phyloP scores from a whole-genome alignment of 2,888 invertebrate species.

The Glyphotaelius pellucidus region DNA sequence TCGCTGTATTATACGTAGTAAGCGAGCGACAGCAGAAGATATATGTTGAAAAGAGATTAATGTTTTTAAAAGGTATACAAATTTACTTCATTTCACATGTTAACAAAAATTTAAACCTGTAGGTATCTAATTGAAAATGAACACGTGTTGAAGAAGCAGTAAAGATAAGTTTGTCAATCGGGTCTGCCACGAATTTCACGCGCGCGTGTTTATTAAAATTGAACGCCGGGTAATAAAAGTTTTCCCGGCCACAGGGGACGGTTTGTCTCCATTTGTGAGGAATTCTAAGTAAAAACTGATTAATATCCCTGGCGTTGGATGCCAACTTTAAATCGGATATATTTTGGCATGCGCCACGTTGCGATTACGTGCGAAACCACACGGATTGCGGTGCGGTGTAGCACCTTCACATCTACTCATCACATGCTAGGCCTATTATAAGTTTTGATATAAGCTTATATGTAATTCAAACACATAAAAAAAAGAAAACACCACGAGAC shows the following conservation, averaged over 20 bases:
- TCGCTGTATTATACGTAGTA: no score
- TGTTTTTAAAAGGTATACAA: no score
- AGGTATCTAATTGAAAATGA: no score
- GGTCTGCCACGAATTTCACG: background rate
- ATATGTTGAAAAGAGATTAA: no score
- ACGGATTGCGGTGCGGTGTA: background rate
- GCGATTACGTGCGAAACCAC: background rate
- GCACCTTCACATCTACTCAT: background rate
- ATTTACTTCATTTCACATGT: no score
- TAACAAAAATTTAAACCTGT: no score
- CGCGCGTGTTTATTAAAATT: background rate
- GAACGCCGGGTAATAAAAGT: background rate
- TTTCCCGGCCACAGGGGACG: background rate
- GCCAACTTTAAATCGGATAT: background rate
- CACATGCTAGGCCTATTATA: background rate
- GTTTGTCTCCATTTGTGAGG: background rate
- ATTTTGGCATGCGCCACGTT: background rate
- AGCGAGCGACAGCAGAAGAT: no score
- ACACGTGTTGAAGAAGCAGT: no score
- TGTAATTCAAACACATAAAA: background rate
- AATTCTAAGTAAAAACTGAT: conserved; percentile 2
- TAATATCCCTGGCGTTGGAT: background rate
- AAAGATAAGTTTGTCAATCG: background rate
- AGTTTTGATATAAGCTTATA: background rate
- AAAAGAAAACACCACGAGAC: background rate